These are phyloP conservation scores for Columba janthina DNA, from an alignment of 2,113 vertebrate genomes.

Conservation along the genomic window DNA sequence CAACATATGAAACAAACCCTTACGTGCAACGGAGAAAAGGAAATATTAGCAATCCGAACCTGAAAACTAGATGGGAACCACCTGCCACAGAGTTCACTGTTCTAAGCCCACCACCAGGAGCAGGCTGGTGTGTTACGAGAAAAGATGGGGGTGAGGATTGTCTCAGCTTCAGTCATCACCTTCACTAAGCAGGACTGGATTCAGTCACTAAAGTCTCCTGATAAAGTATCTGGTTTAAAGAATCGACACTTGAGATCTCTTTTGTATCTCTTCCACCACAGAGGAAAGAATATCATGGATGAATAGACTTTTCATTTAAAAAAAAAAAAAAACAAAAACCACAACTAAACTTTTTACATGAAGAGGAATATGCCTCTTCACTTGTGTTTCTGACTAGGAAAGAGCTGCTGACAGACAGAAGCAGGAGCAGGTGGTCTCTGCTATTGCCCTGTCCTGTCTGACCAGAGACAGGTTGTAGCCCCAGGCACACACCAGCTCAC, in stretches of 20 bases:
- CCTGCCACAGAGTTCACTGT: background rate
- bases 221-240: background rate
- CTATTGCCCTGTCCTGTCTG: background rate
- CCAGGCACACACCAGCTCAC: background rate
- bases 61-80: background rate
- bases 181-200: background rate
- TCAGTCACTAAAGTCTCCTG: background rate
- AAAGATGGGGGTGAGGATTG: background rate
- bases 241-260: background rate
- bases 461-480: background rate
- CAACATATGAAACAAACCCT: background rate
- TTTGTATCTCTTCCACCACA: background rate
- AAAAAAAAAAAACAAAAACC: no score
- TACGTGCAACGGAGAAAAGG: background rate
- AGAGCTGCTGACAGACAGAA: background rate
- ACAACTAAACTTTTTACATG: background rate
- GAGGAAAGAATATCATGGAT: background rate
- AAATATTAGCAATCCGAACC: background rate
- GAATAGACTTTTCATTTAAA: background rate
- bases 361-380: background rate
- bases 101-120: background rate
- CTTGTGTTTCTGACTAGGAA: background rate
- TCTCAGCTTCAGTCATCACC: background rate
- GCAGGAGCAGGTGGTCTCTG: background rate
- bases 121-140: background rate